Percentiles rank a stretch among this genome's conserved stretches.
phyloP scores from a whole-genome alignment of 1,140 invertebrate species.

The Gryon sp. region DNA sequence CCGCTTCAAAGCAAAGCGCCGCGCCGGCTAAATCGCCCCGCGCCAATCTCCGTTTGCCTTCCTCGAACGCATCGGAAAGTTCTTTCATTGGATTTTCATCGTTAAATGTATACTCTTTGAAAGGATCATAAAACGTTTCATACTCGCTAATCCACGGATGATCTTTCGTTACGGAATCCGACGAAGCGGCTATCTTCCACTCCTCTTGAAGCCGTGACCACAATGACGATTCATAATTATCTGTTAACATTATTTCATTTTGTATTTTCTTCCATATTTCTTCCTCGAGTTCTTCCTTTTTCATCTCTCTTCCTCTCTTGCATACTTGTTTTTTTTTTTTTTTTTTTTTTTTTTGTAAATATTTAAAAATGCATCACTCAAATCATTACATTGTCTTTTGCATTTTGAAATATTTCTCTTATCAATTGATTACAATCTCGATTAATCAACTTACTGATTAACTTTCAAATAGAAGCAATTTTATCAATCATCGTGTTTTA shows the following conservation, averaged over 20 bases:
- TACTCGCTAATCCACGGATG: conserved; percentile 86
- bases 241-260: conserved; percentile 29
- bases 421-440: too few species aligned
- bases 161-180: conserved; percentile 75
- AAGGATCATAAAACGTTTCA: conserved; percentile 83
- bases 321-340: too few species aligned
- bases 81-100: conserved; percentile 93
- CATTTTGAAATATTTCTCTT: too few species aligned
- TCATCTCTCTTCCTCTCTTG: too few species aligned
- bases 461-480: too few species aligned
- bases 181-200: conserved; percentile 84
- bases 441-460: too few species aligned
- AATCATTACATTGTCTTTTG: too few species aligned
- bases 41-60: conserved; percentile 90
- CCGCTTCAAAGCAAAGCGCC: conserved; percentile 97
- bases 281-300: too few species aligned
- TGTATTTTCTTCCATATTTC: neutral
- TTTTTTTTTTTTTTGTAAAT: too few species aligned
- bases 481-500: too few species aligned
- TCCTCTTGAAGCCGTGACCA: conserved; percentile 89
- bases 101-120: conserved; percentile 90
- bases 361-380: too few species aligned
- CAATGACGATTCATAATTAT: conserved; percentile 83
- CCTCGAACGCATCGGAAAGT: conserved; percentile 89
- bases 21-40: conserved; percentile 96